Base-by-base conservation (phyloP, 2,797 vertebrate genomes). In the Tenualosa ilisha region DNA sequence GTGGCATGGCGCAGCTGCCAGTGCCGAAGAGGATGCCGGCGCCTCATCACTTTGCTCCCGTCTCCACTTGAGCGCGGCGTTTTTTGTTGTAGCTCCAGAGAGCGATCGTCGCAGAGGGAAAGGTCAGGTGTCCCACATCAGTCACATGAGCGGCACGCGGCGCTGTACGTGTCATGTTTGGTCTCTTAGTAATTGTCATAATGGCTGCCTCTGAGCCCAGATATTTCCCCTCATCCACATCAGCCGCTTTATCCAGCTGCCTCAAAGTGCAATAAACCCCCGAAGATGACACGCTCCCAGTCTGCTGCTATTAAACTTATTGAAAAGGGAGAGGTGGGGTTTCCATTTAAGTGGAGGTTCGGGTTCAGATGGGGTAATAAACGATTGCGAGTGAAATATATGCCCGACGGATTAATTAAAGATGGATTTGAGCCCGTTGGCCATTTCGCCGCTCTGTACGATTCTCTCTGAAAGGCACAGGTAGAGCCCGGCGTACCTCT, bases 191-290 rank as follows among this genome's bases (percentile, higher is more conserved):
- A 84, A 86, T 85, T 84, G 83, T 84, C 26, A 37, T 85, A 82
- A 85, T 84, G 85, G 82, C 82, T 53, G 53, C 37, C 46, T 53
- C 51, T 84, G 68, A 26, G 61, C 83, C 75, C 81, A 87, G 50
- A 84, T 84, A 65, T 84, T 81, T 6, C 31, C 83, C 81, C 65
- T 24, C 37, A 82, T 79, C 85, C 49, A 82, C 88, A 86, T 84
- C 54, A 50, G 53, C 20, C n/a, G 17, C 88, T 88, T 86, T 86
- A 85, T 86, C 59, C 59, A 81, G 53, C 82, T 26, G 31, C 86
- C 85, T 24, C 49, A 63, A 84, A 87, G 53, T 17, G 72, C 83
- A 82, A 83, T 82, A 86, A 53, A 84, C 37, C 72, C 85, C 40
- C 6, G 43, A 83, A 46, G 37, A n/a, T 1, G 24, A 75, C 37